A percentile compares a stretch with the other conserved stretches of the same genome.
These are phyloP conservation scores for Ischnus inquisitorius DNA, from an alignment of 2,888 invertebrate species.

Conservation along the genomic window DNA sequence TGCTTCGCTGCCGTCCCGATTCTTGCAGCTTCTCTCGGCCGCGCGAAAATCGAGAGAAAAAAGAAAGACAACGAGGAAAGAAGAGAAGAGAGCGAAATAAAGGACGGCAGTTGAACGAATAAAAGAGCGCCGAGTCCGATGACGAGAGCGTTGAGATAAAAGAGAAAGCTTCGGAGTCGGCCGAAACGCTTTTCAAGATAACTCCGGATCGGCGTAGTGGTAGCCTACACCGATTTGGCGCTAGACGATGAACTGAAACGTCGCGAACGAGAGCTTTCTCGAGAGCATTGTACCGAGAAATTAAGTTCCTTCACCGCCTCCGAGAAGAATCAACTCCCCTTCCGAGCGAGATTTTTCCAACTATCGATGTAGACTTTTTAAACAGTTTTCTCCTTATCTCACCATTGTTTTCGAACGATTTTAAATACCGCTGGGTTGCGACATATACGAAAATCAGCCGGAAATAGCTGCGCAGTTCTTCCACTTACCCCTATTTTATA, in stretches of 20 bases:
- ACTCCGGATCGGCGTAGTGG: not conserved
- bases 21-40: conserved; percentile 1
- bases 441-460: not conserved
- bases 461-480: too few relatives aligned
- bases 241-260: conserved; percentile 21
- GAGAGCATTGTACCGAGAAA: conserved; percentile 46
- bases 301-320: conserved; percentile 28
- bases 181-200: conserved; percentile 28
- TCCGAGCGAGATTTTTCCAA: not conserved
- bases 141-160: conserved; percentile 25
- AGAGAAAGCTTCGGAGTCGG: conserved; percentile 18
- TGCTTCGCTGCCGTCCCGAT: not conserved
- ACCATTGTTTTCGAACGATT: not conserved
- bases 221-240: not conserved
- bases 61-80: conserved; percentile 13
- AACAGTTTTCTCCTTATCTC: not conserved
- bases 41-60: conserved; percentile 34
- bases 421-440: not conserved
- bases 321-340: conserved; percentile 5
- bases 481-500: too few relatives aligned
- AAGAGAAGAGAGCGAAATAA: not conserved
- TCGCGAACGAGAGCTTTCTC: conserved; percentile 37
- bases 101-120: not conserved
- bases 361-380: not conserved
- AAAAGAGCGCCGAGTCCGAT: not conserved